Percentiles rank a stretch among this genome's conserved stretches.
Conservation (phyloP, 2,113 vertebrate species). For the Willisornis vidua region DNA sequence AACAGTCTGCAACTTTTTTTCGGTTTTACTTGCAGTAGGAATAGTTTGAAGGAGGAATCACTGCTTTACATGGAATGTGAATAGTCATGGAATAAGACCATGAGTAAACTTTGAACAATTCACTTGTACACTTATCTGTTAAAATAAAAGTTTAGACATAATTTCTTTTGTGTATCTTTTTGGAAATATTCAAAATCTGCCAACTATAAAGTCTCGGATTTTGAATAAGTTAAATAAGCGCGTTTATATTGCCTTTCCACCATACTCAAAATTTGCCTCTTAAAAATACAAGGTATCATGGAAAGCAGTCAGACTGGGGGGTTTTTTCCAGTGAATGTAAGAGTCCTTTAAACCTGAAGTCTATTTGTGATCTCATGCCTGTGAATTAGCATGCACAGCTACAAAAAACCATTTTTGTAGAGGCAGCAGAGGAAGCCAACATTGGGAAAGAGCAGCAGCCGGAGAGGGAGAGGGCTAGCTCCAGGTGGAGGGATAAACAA, state of each 20-base stretch:
- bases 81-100: neutral
- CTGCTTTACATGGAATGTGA: neutral
- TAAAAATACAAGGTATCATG: neutral
- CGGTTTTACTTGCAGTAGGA: neutral
- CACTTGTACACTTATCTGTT: neutral
- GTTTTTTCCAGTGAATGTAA: neutral
- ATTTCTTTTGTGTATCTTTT: neutral
- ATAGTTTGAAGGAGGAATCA: neutral
- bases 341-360: neutral
- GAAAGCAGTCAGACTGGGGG: neutral
- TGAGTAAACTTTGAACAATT: neutral
- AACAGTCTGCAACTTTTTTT: neutral
- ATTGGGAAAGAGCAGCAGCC: neutral
- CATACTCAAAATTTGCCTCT: neutral
- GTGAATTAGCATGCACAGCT: constrained; percentile 25
- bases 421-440: neutral
- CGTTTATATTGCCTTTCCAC: neutral
- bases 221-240: neutral
- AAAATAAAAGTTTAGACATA: neutral
- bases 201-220: neutral
- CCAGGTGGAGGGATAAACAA: neutral
- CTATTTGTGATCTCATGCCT: neutral
- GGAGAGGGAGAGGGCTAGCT: neutral
- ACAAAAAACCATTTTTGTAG: neutral
- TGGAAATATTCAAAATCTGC: neutral